phyloP scores from a whole-genome alignment of 1,140 invertebrate genomes.

The Chironomus tepperi region DNA sequence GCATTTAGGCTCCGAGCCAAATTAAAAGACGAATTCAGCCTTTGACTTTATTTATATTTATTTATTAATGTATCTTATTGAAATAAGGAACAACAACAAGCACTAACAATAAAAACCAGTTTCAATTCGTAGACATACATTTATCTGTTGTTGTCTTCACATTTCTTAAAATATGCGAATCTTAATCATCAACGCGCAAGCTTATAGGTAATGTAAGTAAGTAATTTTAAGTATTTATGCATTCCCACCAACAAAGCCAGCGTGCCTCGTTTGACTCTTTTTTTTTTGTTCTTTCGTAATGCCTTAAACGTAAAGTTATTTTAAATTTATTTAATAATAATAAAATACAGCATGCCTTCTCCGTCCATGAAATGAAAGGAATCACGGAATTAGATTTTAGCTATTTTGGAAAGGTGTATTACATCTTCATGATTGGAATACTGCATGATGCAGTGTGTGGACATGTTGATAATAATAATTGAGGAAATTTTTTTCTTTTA shows the following conservation, averaged over 20 bases:
- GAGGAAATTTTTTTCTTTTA: neutral
- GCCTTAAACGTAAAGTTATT: neutral
- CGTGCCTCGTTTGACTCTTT: neutral
- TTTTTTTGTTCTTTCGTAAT: constrained; percentile 20
- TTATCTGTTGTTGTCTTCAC: neutral
- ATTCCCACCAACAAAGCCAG: neutral
- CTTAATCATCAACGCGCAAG: constrained; percentile 2
- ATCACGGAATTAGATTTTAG: constrained; percentile 19
- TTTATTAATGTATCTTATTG: no score
- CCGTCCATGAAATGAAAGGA: neutral
- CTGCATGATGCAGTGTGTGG: neutral
- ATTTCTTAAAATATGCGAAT: constrained; percentile 13
- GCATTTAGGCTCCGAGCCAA: no score
- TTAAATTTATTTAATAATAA: neutral
- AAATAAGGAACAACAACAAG: no score
- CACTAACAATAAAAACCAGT: neutral
- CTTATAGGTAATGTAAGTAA: neutral
- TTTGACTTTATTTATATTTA: no score
- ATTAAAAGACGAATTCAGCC: no score
- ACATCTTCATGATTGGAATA: neutral
- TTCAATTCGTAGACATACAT: neutral
- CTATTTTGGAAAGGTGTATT: constrained; percentile 1
- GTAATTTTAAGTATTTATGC: neutral
- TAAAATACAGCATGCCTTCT: neutral
- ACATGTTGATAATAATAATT: neutral